phyloP scores from a whole-genome alignment of 2,888 invertebrate genomes.

The Lasioglossum villosulum region DNA sequence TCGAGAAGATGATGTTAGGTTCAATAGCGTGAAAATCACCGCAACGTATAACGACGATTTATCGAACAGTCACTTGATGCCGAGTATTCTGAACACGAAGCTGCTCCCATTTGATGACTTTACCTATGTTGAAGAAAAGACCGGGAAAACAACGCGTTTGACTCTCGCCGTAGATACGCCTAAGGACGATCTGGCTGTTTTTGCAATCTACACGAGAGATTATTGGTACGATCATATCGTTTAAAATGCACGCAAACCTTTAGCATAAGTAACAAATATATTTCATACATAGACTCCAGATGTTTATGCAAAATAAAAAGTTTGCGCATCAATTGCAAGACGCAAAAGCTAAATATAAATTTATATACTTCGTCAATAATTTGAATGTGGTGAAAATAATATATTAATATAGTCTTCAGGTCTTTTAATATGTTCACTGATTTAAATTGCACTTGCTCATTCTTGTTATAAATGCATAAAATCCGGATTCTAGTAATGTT shows the following conservation, averaged over 20 bases:
- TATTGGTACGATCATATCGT: background rate
- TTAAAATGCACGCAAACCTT: background rate
- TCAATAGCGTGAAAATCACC: conserved; percentile 66
- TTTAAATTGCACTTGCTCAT: too few relatives aligned
- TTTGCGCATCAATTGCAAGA: too few relatives aligned
- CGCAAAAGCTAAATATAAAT: too few relatives aligned
- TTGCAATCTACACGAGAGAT: conserved; percentile 72
- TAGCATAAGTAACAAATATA: background rate
- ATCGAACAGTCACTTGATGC: conserved; percentile 67
- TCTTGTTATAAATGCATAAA: too few relatives aligned
- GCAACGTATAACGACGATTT: conserved; percentile 66
- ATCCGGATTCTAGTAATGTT: too few relatives aligned
- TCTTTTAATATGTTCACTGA: too few relatives aligned
- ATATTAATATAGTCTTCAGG: too few relatives aligned
- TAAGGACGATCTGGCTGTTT: conserved; percentile 69
- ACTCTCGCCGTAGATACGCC: conserved; percentile 57
- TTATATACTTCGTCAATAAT: too few relatives aligned
- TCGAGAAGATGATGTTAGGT: conserved; percentile 54
- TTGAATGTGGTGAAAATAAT: too few relatives aligned
- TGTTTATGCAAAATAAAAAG: too few relatives aligned
- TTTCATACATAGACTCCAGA: too few relatives aligned
- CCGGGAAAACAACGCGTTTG: conserved; percentile 47
- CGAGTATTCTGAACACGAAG: conserved; percentile 58
- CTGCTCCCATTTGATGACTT: conserved; percentile 64
- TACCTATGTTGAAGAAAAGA: conserved; percentile 45